These are phyloP conservation scores for Trachemys scripta DNA, from an alignment of 2,113 vertebrate genomes.

Conservation along the genomic window DNA sequence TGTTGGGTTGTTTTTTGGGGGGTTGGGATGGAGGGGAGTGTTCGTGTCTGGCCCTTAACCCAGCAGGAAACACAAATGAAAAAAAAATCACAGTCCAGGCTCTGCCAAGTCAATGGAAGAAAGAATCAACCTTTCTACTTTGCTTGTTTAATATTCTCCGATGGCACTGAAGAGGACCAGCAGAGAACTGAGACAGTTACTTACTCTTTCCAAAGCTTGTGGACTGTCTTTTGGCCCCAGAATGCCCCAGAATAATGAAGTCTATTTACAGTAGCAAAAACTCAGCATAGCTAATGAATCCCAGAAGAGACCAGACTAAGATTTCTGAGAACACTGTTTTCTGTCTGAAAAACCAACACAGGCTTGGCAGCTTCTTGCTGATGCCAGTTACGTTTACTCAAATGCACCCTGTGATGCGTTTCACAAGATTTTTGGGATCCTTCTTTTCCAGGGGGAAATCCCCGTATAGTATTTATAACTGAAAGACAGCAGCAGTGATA, in stretches of 20 bases:
- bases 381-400: background rate
- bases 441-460: background rate
- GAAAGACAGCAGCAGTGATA: background rate
- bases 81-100: background rate
- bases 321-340: constrained; percentile 44
- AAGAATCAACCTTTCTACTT: constrained; percentile 7
- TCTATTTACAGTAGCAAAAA: constrained; percentile 71
- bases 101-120: constrained; percentile 45
- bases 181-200: constrained; percentile 56
- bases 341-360: background rate
- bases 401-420: background rate
- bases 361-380: background rate
- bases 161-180: background rate
- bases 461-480: background rate
- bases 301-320: background rate
- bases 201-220: constrained; percentile 53
- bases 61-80: background rate
- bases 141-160: constrained; percentile 41
- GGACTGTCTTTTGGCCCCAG: constrained; percentile 66
- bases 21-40: too few species aligned
- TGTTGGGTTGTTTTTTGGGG: background rate
- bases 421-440: background rate
- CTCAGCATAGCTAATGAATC: background rate
- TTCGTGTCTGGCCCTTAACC: background rate
- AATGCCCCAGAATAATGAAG: constrained; percentile 67